A percentile compares a stretch with the other conserved stretches of the same genome.
phyloP scores from a whole-genome alignment of 2,888 invertebrate species.

The Drosophila incognita region DNA sequence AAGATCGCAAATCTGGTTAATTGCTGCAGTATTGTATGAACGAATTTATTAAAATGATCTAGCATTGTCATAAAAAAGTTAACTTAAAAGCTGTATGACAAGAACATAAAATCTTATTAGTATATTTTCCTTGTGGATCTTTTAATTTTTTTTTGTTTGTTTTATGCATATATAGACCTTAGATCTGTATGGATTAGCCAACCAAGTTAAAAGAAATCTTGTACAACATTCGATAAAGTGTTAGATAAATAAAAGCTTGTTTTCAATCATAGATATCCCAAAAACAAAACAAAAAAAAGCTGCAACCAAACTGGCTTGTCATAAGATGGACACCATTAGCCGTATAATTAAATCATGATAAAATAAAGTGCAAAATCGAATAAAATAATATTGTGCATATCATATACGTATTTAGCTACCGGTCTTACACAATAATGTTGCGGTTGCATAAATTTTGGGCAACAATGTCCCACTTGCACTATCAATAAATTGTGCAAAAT shows the following conservation, averaged over 20 bases:
- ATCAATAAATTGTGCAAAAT: conserved; percentile 54
- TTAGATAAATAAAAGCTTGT: conserved; percentile 50
- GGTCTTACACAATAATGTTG: conserved; percentile 25
- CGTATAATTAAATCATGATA: conserved; percentile 26
- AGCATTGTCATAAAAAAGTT: background rate
- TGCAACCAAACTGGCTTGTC: conserved; percentile 16
- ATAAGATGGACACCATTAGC: conserved; percentile 9
- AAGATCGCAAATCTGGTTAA: background rate
- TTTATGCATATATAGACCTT: conserved; percentile 18
- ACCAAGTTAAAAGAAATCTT: conserved; percentile 17
- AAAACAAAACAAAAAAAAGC: background rate
- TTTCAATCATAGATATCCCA: conserved; percentile 32
- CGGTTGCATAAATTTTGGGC: conserved; percentile 1
- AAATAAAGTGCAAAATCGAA: conserved; percentile 27
- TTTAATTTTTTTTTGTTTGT: too few relatives aligned
- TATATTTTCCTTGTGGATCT: background rate
- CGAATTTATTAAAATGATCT: background rate
- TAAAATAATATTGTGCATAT: background rate
- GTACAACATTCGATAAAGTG: conserved; percentile 34
- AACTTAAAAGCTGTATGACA: background rate
- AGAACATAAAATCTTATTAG: conserved; percentile 13
- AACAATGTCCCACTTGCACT: conserved; percentile 37
- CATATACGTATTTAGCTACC: conserved; percentile 21
- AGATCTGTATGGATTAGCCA: background rate
- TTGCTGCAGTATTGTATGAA: background rate